phyloP scores from a whole-genome alignment of 2,888 invertebrate species.

The Thera britannica region DNA sequence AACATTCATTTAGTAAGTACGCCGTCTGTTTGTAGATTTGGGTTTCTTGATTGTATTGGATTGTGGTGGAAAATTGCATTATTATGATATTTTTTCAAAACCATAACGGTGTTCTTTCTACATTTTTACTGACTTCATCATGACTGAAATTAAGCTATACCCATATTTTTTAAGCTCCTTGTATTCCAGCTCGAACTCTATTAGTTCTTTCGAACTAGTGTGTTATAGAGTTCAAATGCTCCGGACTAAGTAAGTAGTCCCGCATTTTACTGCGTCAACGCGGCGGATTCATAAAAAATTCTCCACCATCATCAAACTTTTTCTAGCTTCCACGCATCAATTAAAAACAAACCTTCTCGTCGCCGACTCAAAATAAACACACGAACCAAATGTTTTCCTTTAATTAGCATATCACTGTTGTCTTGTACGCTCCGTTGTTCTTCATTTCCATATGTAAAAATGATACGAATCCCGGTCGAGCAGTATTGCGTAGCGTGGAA shows the following conservation, averaged over 20 bases:
- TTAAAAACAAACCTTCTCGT: conserved; percentile 55
- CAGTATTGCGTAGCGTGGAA: conserved; percentile 28
- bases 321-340: conserved; percentile 33
- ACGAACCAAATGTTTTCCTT: conserved; percentile 78
- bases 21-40: conserved; percentile 27
- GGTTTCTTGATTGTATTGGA: conserved; percentile 22
- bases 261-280: background rate
- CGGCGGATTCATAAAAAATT: conserved; percentile 6
- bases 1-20: conserved; percentile 58
- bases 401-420: conserved; percentile 84
- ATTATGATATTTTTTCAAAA: background rate
- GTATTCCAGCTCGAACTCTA: too few species aligned
- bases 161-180: too few species aligned
- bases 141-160: too few species aligned
- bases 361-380: conserved; percentile 73
- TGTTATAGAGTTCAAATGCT: too few species aligned
- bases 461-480: conserved; percentile 70
- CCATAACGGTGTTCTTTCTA: too few species aligned
- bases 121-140: too few species aligned
- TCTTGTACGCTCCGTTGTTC: conserved; percentile 76
- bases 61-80: background rate
- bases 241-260: too few species aligned
- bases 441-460: conserved; percentile 84
- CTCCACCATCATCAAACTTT: conserved; percentile 16
- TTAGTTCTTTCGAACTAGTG: too few species aligned